Percentiles rank a stretch among this genome's conserved stretches.
Conservation (phyloP, 2,888 invertebrate genomes). For the Tanypteryx hageni region DNA sequence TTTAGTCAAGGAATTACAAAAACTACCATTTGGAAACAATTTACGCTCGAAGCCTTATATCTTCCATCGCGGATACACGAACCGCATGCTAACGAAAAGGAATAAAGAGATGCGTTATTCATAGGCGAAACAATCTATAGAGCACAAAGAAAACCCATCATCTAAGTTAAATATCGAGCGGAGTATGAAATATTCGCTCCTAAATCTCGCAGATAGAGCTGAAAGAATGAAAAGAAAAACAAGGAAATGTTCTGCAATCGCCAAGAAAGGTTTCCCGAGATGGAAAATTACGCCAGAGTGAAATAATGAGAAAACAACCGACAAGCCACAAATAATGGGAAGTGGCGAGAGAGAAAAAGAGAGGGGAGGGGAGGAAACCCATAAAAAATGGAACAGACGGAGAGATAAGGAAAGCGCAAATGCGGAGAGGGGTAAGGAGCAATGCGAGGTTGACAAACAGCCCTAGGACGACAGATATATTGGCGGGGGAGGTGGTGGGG, state of each 20-base stretch:
- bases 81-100: too few species aligned
- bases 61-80: too few species aligned
- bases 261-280: background rate
- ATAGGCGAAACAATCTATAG: background rate
- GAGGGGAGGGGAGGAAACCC: too few species aligned
- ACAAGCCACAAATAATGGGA: background rate
- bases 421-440: background rate
- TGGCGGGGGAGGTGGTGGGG: background rate
- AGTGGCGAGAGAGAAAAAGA: background rate
- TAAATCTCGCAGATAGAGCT: background rate
- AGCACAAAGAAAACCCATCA: background rate
- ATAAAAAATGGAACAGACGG: slow-evolving; percentile 25
- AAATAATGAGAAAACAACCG: slow-evolving; percentile 21
- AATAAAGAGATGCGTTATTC: too few species aligned
- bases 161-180: background rate
- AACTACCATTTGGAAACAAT: too few species aligned
- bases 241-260: background rate
- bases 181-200: background rate
- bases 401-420: slow-evolving; percentile 21
- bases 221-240: background rate
- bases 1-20: too few species aligned
- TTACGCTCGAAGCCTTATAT: too few species aligned
- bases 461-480: slow-evolving; percentile 47
- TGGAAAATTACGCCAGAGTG: background rate
- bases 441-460: slow-evolving; percentile 34